Evolutionary conservation across 2,888 invertebrate genomes (phyloP), one percentile per base, ranked within the genome.

Genomic region (Atrina japonica): DNA sequence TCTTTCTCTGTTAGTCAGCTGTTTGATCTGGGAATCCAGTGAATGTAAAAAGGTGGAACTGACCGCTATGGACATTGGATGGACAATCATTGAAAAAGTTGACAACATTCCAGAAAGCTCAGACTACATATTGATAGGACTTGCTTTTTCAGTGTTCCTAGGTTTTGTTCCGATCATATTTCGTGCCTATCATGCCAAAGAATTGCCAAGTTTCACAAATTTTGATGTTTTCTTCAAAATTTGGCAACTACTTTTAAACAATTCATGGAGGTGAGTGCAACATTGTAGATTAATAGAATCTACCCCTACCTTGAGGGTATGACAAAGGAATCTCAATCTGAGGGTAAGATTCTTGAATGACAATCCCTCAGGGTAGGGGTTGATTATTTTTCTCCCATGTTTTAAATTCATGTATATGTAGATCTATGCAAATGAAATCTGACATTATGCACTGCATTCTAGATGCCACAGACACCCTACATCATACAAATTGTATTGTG

Each of bases 61-160:
- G 78, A 96, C 97, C 0, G 97, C 97, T 2, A 92, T 98, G 70
- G 98, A 98, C 91, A 97, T 98, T 84, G 97, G 97, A 88, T 97
- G 97, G 84, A 95, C 95, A 76, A 97, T 98, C 85, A 97, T 98
- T 78, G 95, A 95, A 79, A 94, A 96, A 81, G 97, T 97, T 2
- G 97, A 97, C 68, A 93, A 93, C 23, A 94, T 95, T 92, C 94
- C 94, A 0, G 95, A 95, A 88, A 94, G 94, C 80, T 93, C 94
- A 85, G 95, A 96, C 90, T 96, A 96, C 88, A 94, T 96, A 81
- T 94, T 95, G 85, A 87, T 91, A 66, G 91, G 91, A n/a, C 67
- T 91, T 14, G 70, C 87, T 18, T 88, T 91, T 72, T 89, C 90
- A 6, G 16, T 90, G 9, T 29, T 84, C 52, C 80, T 86, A 73